These are phyloP conservation scores for Falco cherrug DNA, from an alignment of 2,797 vertebrate genomes.

Conservation along the genomic window DNA sequence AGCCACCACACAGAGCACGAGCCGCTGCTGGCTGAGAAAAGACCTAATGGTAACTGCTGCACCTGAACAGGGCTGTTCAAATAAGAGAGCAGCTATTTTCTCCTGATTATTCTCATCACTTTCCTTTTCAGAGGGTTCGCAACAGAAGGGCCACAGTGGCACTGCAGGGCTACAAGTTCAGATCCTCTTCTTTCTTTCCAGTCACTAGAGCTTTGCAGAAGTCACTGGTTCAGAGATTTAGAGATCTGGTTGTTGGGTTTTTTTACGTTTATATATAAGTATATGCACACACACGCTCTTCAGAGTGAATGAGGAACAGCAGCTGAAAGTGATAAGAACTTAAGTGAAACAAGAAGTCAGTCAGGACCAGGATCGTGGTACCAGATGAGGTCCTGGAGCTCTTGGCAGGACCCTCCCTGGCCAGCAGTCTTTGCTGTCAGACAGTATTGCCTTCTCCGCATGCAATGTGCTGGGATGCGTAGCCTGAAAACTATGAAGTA, in stretches of 20 bases:
- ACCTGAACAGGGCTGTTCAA: background rate
- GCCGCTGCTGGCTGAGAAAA: conserved; percentile 23
- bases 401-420: background rate
- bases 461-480: background rate
- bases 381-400: background rate
- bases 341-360: background rate
- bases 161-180: background rate
- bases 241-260: background rate
- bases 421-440: background rate
- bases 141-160: background rate
- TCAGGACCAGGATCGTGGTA: background rate
- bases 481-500: background rate
- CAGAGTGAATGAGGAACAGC: background rate
- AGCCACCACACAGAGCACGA: background rate
- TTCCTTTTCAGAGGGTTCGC: background rate
- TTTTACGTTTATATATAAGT: background rate
- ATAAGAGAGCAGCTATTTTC: background rate
- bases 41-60: background rate
- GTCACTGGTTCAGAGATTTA: background rate
- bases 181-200: background rate
- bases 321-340: background rate
- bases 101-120: background rate
- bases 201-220: background rate
- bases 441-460: background rate
- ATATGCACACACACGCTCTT: background rate